phyloP scores from a whole-genome alignment of 1,140 invertebrate genomes.

The Oryzaephilus surinamensis region DNA sequence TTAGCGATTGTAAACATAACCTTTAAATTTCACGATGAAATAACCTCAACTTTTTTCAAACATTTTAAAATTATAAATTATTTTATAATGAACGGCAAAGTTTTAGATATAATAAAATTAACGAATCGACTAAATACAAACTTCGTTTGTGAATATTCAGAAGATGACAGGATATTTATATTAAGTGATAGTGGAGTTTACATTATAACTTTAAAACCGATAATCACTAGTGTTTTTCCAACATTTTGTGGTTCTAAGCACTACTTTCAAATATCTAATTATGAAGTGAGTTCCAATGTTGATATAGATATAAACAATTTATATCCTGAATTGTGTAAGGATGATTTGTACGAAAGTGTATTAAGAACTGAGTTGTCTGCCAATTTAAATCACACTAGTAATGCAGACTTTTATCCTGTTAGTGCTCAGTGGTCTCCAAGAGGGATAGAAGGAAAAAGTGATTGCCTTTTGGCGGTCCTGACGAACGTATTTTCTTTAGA shows the following conservation, averaged over 20 bases:
- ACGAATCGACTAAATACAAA: slow-evolving; percentile 8
- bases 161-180: slow-evolving; percentile 11
- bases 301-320: slow-evolving; percentile 3
- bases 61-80: no score
- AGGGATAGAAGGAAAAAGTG: slow-evolving; percentile 3
- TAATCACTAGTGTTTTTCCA: slow-evolving; percentile 4
- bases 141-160: slow-evolving; percentile 10
- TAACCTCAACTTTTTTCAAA: no score
- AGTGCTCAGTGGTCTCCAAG: slow-evolving; percentile 8
- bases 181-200: slow-evolving; percentile 7
- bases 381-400: not conserved
- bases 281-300: slow-evolving; percentile 3
- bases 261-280: no score
- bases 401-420: not conserved
- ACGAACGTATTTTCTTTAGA: slow-evolving; percentile 9
- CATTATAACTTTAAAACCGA: slow-evolving; percentile 3
- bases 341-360: slow-evolving; percentile 6
- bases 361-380: slow-evolving; percentile 6
- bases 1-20: no score
- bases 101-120: slow-evolving; percentile 7
- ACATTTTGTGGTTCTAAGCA: slow-evolving; percentile 5
- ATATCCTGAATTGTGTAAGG: slow-evolving; percentile 1
- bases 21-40: no score
- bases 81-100: no score
- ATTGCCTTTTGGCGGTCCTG: slow-evolving; percentile 7